phyloP scores from a whole-genome alignment of 2,113 vertebrate species.

The Tupaia tana region DNA sequence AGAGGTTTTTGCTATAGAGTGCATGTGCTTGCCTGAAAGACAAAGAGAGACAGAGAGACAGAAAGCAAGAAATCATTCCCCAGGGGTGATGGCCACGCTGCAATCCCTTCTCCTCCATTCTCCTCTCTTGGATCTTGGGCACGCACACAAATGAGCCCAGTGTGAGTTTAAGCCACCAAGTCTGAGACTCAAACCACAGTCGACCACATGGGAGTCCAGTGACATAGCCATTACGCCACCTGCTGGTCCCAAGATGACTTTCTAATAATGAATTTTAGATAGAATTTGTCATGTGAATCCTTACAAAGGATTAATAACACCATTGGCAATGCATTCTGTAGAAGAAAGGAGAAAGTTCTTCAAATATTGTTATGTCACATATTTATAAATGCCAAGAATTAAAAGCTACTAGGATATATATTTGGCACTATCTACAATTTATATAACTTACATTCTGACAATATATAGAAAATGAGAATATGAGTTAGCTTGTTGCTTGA shows the following conservation, averaged over 20 bases:
- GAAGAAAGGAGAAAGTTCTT: neutral
- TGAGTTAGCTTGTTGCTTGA: neutral
- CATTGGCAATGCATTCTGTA: neutral
- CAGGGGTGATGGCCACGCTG: too few relatives aligned
- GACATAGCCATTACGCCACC: too few relatives aligned
- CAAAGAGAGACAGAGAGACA: too few relatives aligned
- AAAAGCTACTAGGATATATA: constrained; percentile 19
- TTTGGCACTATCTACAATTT: neutral
- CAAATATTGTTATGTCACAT: neutral
- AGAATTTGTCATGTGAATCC: neutral
- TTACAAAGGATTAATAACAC: neutral
- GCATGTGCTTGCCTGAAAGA: too few relatives aligned
- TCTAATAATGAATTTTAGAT: neutral
- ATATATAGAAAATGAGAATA: neutral
- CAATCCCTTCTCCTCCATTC: too few relatives aligned
- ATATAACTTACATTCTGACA: neutral
- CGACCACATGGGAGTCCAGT: too few relatives aligned
- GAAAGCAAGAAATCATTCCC: too few relatives aligned
- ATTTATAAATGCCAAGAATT: neutral
- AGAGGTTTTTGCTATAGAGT: too few relatives aligned
- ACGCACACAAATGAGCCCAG: too few relatives aligned
- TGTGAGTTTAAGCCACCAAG: too few relatives aligned
- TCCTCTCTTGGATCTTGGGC: too few relatives aligned
- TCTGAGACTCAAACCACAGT: too few relatives aligned
- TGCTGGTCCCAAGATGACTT: neutral